These are phyloP conservation scores for Tipula vernalis DNA, from an alignment of 2,888 invertebrate genomes.

Conservation along the genomic window DNA sequence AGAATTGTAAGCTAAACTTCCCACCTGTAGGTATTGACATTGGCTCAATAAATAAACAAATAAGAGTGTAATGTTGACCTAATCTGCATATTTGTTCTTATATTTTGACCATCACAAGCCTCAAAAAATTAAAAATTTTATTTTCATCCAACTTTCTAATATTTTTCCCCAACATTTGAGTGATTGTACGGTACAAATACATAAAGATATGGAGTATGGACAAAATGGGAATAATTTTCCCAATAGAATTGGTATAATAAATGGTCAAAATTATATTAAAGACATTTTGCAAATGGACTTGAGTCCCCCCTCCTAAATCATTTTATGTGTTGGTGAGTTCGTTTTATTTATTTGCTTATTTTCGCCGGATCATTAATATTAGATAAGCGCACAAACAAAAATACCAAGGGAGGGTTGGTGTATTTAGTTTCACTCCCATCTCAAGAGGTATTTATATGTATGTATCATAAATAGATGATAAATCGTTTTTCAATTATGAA, in stretches of 20 bases:
- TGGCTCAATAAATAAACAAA: too few relatives aligned
- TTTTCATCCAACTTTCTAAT: background rate
- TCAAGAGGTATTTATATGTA: background rate
- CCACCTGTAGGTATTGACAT: too few relatives aligned
- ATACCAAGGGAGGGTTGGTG: background rate
- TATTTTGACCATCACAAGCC: too few relatives aligned
- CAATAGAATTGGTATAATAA: constrained; percentile 19
- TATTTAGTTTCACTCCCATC: background rate
- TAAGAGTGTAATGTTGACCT: too few relatives aligned
- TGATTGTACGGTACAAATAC: background rate
- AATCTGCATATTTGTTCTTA: too few relatives aligned
- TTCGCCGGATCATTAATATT: background rate
- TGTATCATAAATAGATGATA: background rate
- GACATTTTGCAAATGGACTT: constrained; percentile 19
- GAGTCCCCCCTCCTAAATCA: background rate
- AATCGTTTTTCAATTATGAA: background rate
- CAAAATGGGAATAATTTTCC: constrained; percentile 11
- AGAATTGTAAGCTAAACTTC: too few relatives aligned
- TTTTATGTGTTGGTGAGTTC: background rate
- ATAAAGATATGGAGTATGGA: background rate
- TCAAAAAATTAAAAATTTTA: background rate
- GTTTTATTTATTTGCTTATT: background rate
- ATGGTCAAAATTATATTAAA: constrained; percentile 20
- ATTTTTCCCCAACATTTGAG: background rate
- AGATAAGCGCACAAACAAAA: background rate